Conservation (phyloP, 2,113 vertebrate genomes). For the Bothrops jararaca region DNA sequence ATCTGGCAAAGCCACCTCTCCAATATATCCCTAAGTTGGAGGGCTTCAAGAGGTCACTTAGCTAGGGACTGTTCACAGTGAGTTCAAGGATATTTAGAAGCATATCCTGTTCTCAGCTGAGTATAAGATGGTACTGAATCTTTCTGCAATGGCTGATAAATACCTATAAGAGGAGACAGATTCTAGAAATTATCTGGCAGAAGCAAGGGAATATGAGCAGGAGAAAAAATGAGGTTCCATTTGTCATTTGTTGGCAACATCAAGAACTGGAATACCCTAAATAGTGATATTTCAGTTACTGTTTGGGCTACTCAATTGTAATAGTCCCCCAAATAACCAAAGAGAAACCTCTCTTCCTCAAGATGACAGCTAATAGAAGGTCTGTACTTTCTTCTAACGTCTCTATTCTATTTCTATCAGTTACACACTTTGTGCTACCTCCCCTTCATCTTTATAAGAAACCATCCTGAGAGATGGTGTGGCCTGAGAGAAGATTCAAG, state of each 20-base stretch:
- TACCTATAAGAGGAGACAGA: neutral
- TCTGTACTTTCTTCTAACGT: neutral
- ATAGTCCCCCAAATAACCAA: neutral
- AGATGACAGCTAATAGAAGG: neutral
- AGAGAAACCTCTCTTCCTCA: neutral
- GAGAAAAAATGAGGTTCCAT: neutral
- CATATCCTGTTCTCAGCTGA: neutral
- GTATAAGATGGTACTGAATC: neutral
- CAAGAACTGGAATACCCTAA: neutral
- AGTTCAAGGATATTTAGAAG: neutral
- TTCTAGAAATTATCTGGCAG: neutral
- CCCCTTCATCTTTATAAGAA: neutral
- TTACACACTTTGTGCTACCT: neutral
- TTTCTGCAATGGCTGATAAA: neutral
- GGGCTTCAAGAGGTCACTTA: neutral
- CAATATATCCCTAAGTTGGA: neutral
- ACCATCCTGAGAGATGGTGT: neutral
- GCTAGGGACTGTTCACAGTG: neutral
- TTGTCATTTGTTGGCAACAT: neutral
- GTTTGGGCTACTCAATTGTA: neutral
- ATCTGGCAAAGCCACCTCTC: neutral
- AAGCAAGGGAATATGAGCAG: neutral
- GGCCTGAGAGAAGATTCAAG: neutral
- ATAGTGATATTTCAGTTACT: neutral
- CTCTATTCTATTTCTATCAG: neutral